A percentile compares a stretch with the other conserved stretches of the same genome.
These are phyloP conservation scores for Dunckerocampus dactyliophorus DNA, from an alignment of 2,113 vertebrate species.

Conservation along the genomic window DNA sequence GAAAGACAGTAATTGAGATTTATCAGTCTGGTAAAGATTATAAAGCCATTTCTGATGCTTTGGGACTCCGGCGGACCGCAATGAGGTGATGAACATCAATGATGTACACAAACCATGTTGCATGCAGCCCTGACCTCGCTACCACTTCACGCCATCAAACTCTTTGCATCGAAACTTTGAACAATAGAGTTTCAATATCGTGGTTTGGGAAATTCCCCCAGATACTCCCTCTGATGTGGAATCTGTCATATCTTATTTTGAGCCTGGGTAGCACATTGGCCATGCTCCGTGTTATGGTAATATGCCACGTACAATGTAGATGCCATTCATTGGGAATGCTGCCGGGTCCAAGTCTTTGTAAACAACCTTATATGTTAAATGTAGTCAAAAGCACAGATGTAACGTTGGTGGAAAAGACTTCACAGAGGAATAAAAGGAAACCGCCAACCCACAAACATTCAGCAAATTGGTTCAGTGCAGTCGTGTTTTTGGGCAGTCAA, in stretches of 20 bases:
- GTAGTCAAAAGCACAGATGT: too few relatives aligned
- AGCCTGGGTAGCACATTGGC: neutral
- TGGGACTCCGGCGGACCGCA: too few relatives aligned
- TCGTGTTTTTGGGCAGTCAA: neutral
- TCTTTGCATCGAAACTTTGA: slow-evolving; percentile 5
- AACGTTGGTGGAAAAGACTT: too few relatives aligned
- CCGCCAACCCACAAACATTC: neutral
- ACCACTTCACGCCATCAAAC: slow-evolving; percentile 6
- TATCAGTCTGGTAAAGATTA: too few relatives aligned
- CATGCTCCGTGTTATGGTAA: slow-evolving; percentile 1
- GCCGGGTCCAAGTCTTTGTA: neutral
- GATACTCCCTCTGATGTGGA: slow-evolving; percentile 12
- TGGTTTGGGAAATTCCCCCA: slow-evolving; percentile 7
- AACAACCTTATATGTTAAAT: neutral
- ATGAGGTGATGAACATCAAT: too few relatives aligned
- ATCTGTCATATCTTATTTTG: slow-evolving; percentile 7
- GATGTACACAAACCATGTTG: neutral
- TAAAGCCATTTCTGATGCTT: too few relatives aligned
- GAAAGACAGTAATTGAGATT: too few relatives aligned
- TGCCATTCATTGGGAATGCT: neutral
- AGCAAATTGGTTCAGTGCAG: neutral
- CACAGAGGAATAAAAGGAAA: neutral
- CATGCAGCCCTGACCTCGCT: slow-evolving; percentile 1
- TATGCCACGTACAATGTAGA: neutral
- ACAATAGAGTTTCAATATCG: slow-evolving; percentile 7